Evolutionary conservation across 2,797 vertebrate genomes (phyloP), one percentile per base, ranked within the genome.

Genomic region (Gymnodraco acuticeps): DNA sequence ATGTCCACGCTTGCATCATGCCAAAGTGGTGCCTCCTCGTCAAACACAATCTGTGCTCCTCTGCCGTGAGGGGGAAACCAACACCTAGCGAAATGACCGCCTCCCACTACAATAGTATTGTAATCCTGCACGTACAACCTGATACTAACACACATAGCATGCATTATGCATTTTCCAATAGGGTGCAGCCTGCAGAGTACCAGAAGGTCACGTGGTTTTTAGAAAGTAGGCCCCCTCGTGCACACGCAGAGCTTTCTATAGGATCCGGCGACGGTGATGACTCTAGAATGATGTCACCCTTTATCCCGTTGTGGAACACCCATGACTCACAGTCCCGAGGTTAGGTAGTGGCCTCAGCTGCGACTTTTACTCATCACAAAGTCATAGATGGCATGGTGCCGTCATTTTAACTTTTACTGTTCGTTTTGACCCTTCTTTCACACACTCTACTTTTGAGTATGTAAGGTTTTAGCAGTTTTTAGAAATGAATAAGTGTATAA

Each of bases 311-410:
- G 83, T 92, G 88, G 63, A 80, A 65, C 89, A 84, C 72, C 42
- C 72, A 76, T 95, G 95, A 96, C 82, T 96, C 95, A 95, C 86
- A 43, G 87, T 90, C 94, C 91, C 92, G 92, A 90, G 93, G 90
- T 95, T 87, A 87, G 90, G 87, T 87, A 79, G 75, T 85, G 85
- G 85, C 73, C 86, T 91, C 87, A 81, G 60, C 73, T 64, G 33
- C 81, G 83, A 77, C 23, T 64, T 81, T 88, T 87, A 87, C 78
- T 92, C 90, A 92, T 83, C 73, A 53, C 46, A 38, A 43, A 75
- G 69, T 70, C 73, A 67, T 19, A 12, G 48, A 79, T n/a, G 20
- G 33, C 70, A 56, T 61, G 38, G n/a, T 41, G 4, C 41, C 1
- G 8, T 67, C 23, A 63, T 80, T 50, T 63, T 23, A 77, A 61